Evolutionary conservation across 2,113 vertebrate genomes (phyloP).

Genomic region (Cyanistes caeruleus): DNA sequence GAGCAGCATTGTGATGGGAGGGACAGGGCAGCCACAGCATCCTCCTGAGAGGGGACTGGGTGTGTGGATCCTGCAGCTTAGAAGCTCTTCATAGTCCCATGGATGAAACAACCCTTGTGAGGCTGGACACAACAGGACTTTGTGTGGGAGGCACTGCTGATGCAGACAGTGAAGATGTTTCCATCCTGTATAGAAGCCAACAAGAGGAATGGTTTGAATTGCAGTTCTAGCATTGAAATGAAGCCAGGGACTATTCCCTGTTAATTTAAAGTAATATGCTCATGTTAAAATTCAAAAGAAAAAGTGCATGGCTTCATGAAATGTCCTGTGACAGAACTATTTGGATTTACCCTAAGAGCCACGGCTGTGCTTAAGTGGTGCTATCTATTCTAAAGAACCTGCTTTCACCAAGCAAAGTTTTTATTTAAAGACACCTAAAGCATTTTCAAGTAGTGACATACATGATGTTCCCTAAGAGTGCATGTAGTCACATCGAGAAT

Average conservation of each 20-base stretch:
- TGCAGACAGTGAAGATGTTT: background rate
- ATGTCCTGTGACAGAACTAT: background rate
- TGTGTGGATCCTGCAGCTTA: background rate
- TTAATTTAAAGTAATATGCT: background rate
- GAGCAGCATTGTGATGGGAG: background rate
- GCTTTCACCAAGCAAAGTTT: background rate
- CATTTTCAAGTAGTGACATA: background rate
- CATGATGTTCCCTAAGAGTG: background rate
- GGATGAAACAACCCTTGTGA: accelerated
- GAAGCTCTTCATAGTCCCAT: background rate
- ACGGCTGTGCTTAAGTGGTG: background rate
- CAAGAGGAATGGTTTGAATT: background rate
- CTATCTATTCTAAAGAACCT: background rate
- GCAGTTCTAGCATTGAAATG: background rate
- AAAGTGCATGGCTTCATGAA: background rate
- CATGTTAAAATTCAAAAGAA: background rate
- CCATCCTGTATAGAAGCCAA: accelerated
- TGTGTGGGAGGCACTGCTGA: background rate
- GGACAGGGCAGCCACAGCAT: background rate
- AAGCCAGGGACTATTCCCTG: background rate
- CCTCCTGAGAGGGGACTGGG: accelerated
- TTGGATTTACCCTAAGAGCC: background rate
- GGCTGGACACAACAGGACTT: background rate
- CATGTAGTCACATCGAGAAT: background rate
- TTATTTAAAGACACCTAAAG: background rate